Evolutionary conservation across 2,797 vertebrate species (phyloP).

Genomic region (Pseudotriccus pelzelni): DNA sequence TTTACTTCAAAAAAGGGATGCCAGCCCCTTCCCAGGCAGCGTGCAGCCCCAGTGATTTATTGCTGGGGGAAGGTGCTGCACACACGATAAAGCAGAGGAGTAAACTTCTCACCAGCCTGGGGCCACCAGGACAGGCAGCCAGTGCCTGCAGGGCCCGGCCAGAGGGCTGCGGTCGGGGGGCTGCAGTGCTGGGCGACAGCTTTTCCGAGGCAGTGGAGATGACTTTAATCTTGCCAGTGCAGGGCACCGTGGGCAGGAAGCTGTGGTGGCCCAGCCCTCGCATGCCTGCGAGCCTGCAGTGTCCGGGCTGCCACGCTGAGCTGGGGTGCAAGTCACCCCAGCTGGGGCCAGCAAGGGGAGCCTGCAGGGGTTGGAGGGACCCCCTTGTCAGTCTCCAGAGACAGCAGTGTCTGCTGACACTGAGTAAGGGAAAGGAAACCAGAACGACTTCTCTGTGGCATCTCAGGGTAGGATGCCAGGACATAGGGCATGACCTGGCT

Average conservation of each 20-base stretch:
- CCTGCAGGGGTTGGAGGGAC: neutral
- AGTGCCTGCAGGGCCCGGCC: neutral
- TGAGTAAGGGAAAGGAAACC: neutral
- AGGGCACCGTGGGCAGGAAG: neutral
- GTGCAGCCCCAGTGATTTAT: neutral
- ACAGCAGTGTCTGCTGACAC: neutral
- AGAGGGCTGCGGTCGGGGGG: neutral
- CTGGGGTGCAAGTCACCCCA: accelerated
- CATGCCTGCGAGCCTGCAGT: accelerated
- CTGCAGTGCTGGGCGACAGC: accelerated
- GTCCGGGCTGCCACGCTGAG: neutral
- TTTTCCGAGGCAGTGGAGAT: accelerated
- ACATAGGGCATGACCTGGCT: neutral
- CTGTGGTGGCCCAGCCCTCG: neutral
- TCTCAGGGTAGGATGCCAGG: neutral
- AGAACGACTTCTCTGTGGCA: neutral
- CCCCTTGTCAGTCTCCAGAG: accelerated
- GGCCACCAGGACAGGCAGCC: neutral
- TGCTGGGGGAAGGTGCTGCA: neutral
- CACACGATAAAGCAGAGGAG: accelerated
- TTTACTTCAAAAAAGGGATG: neutral
- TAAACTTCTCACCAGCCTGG: neutral
- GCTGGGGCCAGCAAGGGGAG: neutral
- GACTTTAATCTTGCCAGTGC: neutral
- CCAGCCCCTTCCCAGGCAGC: neutral